phyloP scores from a whole-genome alignment of 1,140 invertebrate species.

The Ips typographus region DNA sequence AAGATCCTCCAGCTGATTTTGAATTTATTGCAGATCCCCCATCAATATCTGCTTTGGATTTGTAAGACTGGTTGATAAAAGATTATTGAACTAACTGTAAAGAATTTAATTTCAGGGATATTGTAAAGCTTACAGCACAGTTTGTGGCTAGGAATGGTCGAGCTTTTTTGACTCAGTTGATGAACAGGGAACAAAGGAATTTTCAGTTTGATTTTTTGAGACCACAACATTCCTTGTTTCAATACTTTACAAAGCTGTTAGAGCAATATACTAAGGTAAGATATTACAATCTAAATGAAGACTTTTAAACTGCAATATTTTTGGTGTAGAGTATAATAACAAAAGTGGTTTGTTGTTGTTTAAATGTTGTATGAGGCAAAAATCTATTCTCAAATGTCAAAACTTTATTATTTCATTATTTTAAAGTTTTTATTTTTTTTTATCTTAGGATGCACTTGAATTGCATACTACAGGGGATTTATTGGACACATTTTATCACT shows the following conservation, averaged over 20 bases:
- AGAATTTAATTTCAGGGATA: slow-evolving; percentile 70
- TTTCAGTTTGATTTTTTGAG: slow-evolving; percentile 99
- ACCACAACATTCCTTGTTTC: slow-evolving; percentile 97
- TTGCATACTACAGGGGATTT: too few relatives aligned
- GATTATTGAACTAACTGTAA: slow-evolving; percentile 20
- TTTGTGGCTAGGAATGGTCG: slow-evolving; percentile 98
- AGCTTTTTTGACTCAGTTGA: slow-evolving; percentile 96
- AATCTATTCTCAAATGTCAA: too few relatives aligned
- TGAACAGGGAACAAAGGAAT: slow-evolving; percentile 98
- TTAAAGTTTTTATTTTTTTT: too few relatives aligned
- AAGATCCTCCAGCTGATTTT: slow-evolving; percentile 93
- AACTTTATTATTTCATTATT: too few relatives aligned
- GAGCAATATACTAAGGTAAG: slow-evolving; percentile 96
- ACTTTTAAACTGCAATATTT: not conserved
- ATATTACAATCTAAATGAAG: not conserved
- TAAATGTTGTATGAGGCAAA: too few relatives aligned
- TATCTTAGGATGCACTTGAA: too few relatives aligned
- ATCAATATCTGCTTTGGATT: slow-evolving; percentile 96
- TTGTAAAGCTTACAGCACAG: slow-evolving; percentile 97
- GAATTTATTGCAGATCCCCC: slow-evolving; percentile 98
- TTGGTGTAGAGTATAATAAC: too few relatives aligned
- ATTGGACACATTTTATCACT: too few relatives aligned
- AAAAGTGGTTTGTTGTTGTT: too few relatives aligned
- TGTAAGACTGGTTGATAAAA: slow-evolving; percentile 62
- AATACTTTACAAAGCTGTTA: slow-evolving; percentile 97